A percentile compares a stretch with the other conserved stretches of the same genome.
Evolutionary conservation across 2,888 invertebrate species (phyloP).

Genomic region (Ennomos erosarius): DNA sequence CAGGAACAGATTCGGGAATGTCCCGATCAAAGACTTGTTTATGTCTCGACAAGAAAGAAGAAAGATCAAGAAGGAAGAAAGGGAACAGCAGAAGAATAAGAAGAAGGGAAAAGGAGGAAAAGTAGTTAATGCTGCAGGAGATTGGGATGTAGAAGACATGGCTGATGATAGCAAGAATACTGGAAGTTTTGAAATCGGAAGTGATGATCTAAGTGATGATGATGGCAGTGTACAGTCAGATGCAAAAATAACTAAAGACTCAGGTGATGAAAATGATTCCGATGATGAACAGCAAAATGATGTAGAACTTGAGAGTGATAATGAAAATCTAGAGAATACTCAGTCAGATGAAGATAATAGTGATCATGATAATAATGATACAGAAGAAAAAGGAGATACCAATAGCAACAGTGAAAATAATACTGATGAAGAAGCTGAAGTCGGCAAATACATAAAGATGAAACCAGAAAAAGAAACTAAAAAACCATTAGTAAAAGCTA

Average conservation of each 20-base stretch:
- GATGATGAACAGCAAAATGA: conserved; percentile 31
- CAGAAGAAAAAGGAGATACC: no score
- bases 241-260: conserved; percentile 8
- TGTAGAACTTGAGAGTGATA: conserved; percentile 32
- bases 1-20: conserved; percentile 64
- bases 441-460: conserved; percentile 26
- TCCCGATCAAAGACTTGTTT: conserved; percentile 72
- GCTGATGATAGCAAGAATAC: conserved; percentile 34
- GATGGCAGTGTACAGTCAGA: conserved; percentile 20
- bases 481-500: conserved; percentile 15
- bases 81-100: conserved; percentile 66
- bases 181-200: conserved; percentile 24
- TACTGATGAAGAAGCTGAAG: conserved; percentile 20
- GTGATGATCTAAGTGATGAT: conserved; percentile 20
- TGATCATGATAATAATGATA: conserved; percentile 27
- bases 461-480: conserved; percentile 19
- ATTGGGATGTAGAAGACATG: conserved; percentile 65
- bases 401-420: conserved; percentile 23
- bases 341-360: conserved; percentile 14
- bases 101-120: conserved; percentile 53
- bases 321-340: conserved; percentile 21
- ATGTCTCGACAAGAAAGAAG: conserved; percentile 75
- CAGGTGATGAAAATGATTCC: conserved; percentile 28
- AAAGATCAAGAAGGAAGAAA: conserved; percentile 72
- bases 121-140: conserved; percentile 59